phyloP scores from a whole-genome alignment of 2,113 vertebrate genomes.

The Spheniscus mendiculus region DNA sequence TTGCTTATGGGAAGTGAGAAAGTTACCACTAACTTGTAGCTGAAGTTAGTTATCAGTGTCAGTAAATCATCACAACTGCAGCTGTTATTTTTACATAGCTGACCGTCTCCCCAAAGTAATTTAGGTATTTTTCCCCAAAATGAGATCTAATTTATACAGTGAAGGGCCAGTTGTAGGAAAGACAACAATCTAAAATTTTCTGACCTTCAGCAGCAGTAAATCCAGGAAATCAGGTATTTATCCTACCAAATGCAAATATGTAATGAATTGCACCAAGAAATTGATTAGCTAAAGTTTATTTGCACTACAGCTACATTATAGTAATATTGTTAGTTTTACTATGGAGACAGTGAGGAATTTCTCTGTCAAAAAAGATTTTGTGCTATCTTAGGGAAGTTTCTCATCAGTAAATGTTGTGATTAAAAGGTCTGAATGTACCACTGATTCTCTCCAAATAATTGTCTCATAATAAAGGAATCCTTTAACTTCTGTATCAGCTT shows the following conservation, averaged over 20 bases:
- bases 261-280: neutral
- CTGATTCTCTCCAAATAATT: neutral
- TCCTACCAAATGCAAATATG: neutral
- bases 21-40: neutral
- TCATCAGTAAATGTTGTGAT: neutral
- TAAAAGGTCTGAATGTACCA: neutral
- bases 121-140: neutral
- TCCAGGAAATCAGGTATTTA: neutral
- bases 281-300: neutral
- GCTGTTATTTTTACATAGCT: neutral
- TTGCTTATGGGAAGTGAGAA: neutral
- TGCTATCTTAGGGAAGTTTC: neutral
- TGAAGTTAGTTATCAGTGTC: neutral
- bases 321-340: neutral
- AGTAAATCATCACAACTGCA: neutral
- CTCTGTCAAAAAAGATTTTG: neutral
- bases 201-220: neutral
- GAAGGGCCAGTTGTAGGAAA: neutral
- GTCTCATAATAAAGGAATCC: neutral
- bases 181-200: neutral
- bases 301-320: neutral
- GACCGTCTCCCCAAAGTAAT: neutral
- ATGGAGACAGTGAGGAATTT: neutral
- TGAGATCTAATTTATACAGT: neutral
- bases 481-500: neutral